Evolutionary conservation across 2,888 invertebrate species (phyloP), one percentile per base, ranked within the genome.

Genomic region (Lycocerus yunnanus): DNA sequence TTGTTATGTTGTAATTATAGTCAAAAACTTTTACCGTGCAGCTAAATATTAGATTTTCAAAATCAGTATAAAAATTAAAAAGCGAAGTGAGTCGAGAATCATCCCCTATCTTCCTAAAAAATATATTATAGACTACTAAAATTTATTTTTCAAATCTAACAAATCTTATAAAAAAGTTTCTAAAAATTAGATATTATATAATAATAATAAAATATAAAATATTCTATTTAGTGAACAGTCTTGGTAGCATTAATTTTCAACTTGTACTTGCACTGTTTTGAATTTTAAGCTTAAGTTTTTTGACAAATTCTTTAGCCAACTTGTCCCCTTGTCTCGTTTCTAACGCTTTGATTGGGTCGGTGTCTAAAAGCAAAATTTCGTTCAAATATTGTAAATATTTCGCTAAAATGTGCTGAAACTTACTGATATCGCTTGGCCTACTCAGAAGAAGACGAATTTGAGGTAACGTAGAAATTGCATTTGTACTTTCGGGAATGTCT

Each of bases 261-360:
- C 70, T 63, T 6, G 68, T n/a, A 15, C 70, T 63, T 10, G 68
- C n/a, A 16, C 13, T 71, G 58, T n/a, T 65, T 43, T 43, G 43
- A 43, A 43, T 63, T 63, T 94, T 92, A 82, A 91, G 91, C 85
- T 91, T 92, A 78, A 94, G 90, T 85, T 92, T 94, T 85, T 95
- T 95, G 58, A 97, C 89, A 87, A 97, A 97, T 79, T 97, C 97
- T 85, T 92, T 92, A 15, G 97, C 97, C 86, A 93, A 92, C 85
- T 93, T 95, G 88, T 97, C 97, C 77, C 95, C 96, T 86, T 93
- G 93, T 68, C 97, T 89, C 71, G 92, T 91, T 84, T 95, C 95
- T 78, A 97, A 86, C 0, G 95, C 95, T 83, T 92, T 92, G 70
- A 95, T 88, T 9, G 93, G 92, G 80, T 93, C 93, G 21, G 92